Conservation (phyloP, 2,797 vertebrate species). For the Poliocrania exsul region DNA sequence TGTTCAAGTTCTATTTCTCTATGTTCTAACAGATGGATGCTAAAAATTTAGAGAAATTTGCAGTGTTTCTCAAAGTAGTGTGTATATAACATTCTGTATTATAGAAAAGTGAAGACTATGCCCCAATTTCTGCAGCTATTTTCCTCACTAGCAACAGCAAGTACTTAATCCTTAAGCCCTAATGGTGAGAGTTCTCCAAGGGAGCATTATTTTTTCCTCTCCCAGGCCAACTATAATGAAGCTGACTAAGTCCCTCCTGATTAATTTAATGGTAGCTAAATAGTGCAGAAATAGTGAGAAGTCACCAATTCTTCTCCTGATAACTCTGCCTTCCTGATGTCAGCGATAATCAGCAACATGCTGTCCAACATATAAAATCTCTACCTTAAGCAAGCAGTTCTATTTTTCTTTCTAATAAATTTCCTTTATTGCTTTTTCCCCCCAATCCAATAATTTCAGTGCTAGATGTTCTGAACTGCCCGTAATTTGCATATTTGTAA, state of each 20-base stretch:
- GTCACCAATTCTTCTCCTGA: slow-evolving; percentile 11
- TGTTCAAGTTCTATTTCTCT: slow-evolving; percentile 34
- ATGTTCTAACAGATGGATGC: slow-evolving; percentile 18
- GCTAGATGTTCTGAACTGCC: background rate
- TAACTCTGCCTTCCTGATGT: background rate
- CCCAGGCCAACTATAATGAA: background rate
- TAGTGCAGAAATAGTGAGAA: slow-evolving; percentile 55
- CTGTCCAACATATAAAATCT: background rate
- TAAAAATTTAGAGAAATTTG: slow-evolving; percentile 25
- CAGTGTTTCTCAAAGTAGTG: background rate
- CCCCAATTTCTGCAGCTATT: slow-evolving; percentile 35
- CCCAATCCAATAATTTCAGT: background rate
- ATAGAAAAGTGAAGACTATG: background rate
- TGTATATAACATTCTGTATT: background rate
- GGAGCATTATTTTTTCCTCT: slow-evolving; percentile 22
- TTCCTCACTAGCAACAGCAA: slow-evolving; percentile 29
- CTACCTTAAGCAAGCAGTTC: background rate
- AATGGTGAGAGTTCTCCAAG: slow-evolving; percentile 30
- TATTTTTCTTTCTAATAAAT: background rate
- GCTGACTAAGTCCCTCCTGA: slow-evolving; percentile 40
- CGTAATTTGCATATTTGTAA: slow-evolving; percentile 1
- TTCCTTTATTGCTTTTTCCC: background rate
- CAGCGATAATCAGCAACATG: background rate
- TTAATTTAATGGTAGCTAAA: slow-evolving; percentile 55
- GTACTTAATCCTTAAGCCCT: slow-evolving; percentile 8